Percentiles rank a stretch among this genome's conserved stretches.
Conservation (phyloP, 1,140 invertebrate genomes). For the Diabrotica virgifera region DNA sequence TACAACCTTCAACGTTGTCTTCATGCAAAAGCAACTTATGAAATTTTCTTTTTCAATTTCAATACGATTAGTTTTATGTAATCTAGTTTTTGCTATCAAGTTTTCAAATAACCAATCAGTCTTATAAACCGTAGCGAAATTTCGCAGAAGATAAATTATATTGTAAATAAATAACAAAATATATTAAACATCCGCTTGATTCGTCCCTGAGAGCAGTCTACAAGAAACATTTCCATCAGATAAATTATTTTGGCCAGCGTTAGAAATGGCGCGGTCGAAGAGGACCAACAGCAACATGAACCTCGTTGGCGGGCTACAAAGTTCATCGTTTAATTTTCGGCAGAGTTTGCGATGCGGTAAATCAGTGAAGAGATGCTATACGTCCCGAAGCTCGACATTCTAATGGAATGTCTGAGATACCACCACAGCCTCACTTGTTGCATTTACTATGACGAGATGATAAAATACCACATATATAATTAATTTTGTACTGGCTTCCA, state of each 20-base stretch:
- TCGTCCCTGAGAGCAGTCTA: not conserved
- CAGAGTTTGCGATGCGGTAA: conserved; percentile 1
- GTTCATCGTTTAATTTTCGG: conserved; percentile 2
- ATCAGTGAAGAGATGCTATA: not conserved
- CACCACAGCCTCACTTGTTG: not conserved
- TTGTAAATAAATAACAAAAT: too few relatives aligned
- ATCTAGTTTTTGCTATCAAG: too few relatives aligned
- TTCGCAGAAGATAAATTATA: too few relatives aligned
- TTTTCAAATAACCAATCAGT: too few relatives aligned
- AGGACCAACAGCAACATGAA: conserved; percentile 1
- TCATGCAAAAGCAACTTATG: too few relatives aligned
- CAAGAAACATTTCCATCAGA: not conserved
- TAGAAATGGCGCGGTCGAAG: not conserved
- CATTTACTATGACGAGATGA: not conserved
- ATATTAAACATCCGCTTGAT: too few relatives aligned
- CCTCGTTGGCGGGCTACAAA: not conserved
- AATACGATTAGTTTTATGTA: too few relatives aligned
- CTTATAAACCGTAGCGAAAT: too few relatives aligned
- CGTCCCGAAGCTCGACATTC: not conserved
- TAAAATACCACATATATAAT: too few relatives aligned
- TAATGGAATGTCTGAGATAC: conserved; percentile 2
- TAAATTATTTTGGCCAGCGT: conserved; percentile 2
- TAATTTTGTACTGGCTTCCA: too few relatives aligned
- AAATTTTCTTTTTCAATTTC: too few relatives aligned
- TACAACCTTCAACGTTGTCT: too few relatives aligned